These are phyloP conservation scores for Myrmophylax atrothorax DNA, from an alignment of 2,113 vertebrate genomes.

Conservation along the genomic window DNA sequence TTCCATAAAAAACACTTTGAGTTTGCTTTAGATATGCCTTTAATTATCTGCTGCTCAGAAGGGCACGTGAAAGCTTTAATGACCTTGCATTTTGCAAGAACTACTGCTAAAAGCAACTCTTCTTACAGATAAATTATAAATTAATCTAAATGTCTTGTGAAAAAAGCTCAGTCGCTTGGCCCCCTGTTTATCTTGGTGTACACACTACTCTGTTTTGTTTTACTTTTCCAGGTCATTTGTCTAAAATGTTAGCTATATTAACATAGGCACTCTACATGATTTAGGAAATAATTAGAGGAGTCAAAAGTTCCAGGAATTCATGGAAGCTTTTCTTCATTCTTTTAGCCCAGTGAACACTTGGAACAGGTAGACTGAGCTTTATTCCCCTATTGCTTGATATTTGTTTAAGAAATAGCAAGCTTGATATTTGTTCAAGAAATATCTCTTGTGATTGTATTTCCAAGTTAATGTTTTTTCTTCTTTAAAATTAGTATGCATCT, in stretches of 20 bases:
- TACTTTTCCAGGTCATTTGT: not conserved
- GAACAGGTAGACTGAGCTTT: fast-evolving
- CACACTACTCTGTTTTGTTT: not conserved
- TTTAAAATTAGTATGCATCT: not conserved
- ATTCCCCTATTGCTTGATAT: not conserved
- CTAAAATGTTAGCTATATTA: not conserved
- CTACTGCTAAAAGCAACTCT: not conserved
- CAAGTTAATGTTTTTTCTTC: not conserved
- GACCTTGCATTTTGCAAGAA: not conserved
- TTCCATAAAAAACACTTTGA: not conserved
- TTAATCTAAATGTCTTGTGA: not conserved
- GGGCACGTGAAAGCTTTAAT: not conserved
- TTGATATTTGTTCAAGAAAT: not conserved
- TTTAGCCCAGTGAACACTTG: not conserved
- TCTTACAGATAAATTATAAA: not conserved
- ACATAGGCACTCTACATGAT: not conserved
- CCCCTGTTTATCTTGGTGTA: not conserved
- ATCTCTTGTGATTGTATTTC: not conserved
- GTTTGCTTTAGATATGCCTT: constrained; percentile 11
- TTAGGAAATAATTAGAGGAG: not conserved
- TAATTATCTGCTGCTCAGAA: not conserved
- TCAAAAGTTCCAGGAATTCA: not conserved
- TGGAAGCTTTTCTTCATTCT: not conserved
- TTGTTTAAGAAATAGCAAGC: not conserved
- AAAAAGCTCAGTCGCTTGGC: not conserved